Base-by-base conservation (phyloP, 2,888 invertebrate species). In the Harpalus rubripes region DNA sequence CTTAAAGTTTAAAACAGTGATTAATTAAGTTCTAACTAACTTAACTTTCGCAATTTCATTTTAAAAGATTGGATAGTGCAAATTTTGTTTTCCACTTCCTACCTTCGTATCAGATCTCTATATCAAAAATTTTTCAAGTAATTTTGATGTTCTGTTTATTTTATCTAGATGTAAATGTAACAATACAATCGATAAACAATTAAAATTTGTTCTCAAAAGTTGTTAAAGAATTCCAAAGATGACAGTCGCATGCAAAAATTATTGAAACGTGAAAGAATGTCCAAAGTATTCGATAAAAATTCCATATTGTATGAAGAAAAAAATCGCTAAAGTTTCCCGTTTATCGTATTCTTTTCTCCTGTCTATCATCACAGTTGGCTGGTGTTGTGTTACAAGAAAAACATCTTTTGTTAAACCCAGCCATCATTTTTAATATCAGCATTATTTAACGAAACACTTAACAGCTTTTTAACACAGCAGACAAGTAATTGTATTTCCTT, bases 401-500 rank as follows among this genome's bases (percentile, higher is more conserved):
- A 74, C 72, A 18, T 41, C 44, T 74, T 74, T 44, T 74, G 44
- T 44, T 18, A 52, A 52, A 15, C 7, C 41, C n/a, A 15, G 18
- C 72, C 72, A 74, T 74, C 72, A 74, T 74, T 74, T 74, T 44
- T 74, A 74, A 74, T 74, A 74, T 74, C 44, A 74, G 72, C 44
- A 44, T 74, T 74, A 74, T 74, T 74, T 74, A 74, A 74, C 72
- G 72, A 74, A 52, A 74, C 72, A 74, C 72, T 74, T 74, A 44
- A 74, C 72, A 74, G 72, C 72, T 16, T 74, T 74, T 74, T 74
- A 74, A 44, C 72, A 6, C 39, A 74, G 18, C 44, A 8, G 15
- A 15, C 16, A 44, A 74, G 72, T 74, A 74, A 74, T 74, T 74
- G 72, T 74, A 74, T 74, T 74, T 74, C 72, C 72, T 74, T 39